Base-by-base conservation (phyloP, 2,888 invertebrate species). In the Sisyra terminalis region DNA sequence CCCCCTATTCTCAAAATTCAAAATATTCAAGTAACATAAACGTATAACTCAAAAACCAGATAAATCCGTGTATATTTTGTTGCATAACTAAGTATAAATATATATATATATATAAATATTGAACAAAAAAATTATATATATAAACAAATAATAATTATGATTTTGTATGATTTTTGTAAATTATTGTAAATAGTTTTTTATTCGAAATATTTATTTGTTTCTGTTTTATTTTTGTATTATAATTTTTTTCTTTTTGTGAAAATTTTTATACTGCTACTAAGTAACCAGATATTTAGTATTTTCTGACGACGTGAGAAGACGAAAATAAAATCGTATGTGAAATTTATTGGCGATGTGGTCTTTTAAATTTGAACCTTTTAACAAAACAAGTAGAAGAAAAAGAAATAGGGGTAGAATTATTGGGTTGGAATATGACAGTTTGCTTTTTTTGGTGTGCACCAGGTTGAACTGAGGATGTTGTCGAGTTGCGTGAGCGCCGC, bases 161-260 rank as follows among this genome's bases (percentile, higher is more conserved):
- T 47, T 51, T 57, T 63, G 59, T 61, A 61, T 62, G 58, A 59
- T 62, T 63, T 62, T 61, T 63, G 62, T 63, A 63, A 55, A 63
- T 61, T 60, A 53, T 52, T 63, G 62, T 63, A 63, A 52, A 63
- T 62, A 63, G 56, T 57, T 57, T 49, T 36, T 34, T 34, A 14
- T 17, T 42, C 13, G 29, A 42, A 40, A 58, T 62, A 62, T 61
- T 63, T 62, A 61, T 63, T 63, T 61, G 56, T 58, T 60, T 53
- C 53, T 52, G 53, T 37, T 44, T 50, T 47, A 49, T 52, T 57
- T 59, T 60, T 61, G 58, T 61, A 60, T 40, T 40, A 40, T 40
- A 40, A 32, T 13, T 32, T 32, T 9, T 9, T 58, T 53, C 58
- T 60, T 63, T 53, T 48, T 61, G 60, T 63, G 61, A 59, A 62